These are phyloP conservation scores for Polyploca ridens DNA, from an alignment of 2,888 invertebrate genomes.

Conservation along the genomic window DNA sequence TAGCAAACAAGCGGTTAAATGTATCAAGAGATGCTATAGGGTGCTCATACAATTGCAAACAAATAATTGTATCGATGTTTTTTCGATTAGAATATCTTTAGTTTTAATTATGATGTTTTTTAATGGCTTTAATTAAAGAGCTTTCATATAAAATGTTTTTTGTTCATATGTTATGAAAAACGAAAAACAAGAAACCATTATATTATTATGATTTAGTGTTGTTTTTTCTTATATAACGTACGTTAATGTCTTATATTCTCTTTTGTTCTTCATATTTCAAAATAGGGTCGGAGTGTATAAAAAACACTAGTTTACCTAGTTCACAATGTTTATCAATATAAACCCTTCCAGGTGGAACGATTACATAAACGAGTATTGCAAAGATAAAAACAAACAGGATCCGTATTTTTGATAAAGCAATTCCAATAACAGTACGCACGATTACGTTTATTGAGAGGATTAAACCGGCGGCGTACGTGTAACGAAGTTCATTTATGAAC, in stretches of 20 bases:
- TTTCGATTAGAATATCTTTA: not conserved
- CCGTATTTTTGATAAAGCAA: slow-evolving; percentile 68
- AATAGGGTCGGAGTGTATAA: not conserved
- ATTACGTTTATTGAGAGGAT: slow-evolving; percentile 75
- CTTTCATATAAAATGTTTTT: too few species aligned
- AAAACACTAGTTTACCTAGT: not conserved
- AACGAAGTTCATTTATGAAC: slow-evolving; percentile 59
- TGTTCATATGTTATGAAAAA: too few species aligned
- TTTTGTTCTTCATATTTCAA: not conserved
- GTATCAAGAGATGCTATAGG: slow-evolving; percentile 16
- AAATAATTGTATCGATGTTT: not conserved
- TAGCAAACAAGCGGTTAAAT: slow-evolving; percentile 34
- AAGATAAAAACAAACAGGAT: slow-evolving; percentile 53
- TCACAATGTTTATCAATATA: not conserved
- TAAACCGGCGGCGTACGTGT: slow-evolving; percentile 61
- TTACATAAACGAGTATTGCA: slow-evolving; percentile 46
- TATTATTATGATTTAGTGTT: too few species aligned
- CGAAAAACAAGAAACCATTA: too few species aligned
- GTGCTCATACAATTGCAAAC: slow-evolving; percentile 26
- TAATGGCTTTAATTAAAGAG: too few species aligned
- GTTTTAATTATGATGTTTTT: too few species aligned
- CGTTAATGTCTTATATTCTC: too few species aligned
- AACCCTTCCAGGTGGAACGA: slow-evolving; percentile 37
- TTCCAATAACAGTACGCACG: slow-evolving; percentile 72
- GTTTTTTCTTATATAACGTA: too few species aligned